These are phyloP conservation scores for Penaeus monodon DNA, from an alignment of 2,888 invertebrate species.

Conservation along the genomic window DNA sequence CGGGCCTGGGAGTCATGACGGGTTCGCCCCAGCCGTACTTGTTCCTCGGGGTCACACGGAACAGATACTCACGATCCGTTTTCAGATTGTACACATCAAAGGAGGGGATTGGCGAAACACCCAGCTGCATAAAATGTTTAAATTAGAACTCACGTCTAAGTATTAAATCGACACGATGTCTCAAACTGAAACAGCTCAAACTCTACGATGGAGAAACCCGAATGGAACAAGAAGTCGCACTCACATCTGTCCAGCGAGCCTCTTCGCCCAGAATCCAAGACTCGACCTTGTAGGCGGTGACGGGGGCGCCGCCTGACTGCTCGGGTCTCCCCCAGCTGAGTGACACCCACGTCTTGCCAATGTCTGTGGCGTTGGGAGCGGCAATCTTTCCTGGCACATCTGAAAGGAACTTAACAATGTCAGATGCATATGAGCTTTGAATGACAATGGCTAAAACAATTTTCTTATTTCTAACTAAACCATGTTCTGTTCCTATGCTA, in stretches of 20 bases:
- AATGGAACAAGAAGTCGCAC: neutral
- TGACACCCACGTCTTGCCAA: conserved; percentile 87
- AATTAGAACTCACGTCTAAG: too few species aligned
- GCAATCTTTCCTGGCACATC: conserved; percentile 86
- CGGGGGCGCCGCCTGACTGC: conserved; percentile 78
- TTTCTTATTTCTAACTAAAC: too few species aligned
- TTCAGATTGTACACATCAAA: conserved; percentile 88
- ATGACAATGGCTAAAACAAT: too few species aligned
- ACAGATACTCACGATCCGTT: conserved; percentile 84
- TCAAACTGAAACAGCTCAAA: too few species aligned
- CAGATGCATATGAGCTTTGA: too few species aligned
- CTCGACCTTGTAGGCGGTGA: conserved; percentile 86
- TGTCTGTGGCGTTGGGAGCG: conserved; percentile 82
- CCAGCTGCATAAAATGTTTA: conserved; percentile 72
- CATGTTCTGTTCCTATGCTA: too few species aligned
- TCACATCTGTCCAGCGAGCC: conserved; percentile 83
- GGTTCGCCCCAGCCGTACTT: conserved; percentile 91
- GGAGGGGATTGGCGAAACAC: conserved; percentile 82
- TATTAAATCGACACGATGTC: too few species aligned
- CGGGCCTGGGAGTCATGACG: conserved; percentile 77
- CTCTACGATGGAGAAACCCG: neutral
- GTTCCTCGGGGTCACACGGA: conserved; percentile 88
- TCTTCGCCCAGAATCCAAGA: conserved; percentile 82
- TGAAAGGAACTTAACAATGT: conserved; percentile 70
- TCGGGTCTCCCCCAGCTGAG: conserved; percentile 86